Conservation (phyloP, 2,888 invertebrate species). For the Ametastegia equiseti region DNA sequence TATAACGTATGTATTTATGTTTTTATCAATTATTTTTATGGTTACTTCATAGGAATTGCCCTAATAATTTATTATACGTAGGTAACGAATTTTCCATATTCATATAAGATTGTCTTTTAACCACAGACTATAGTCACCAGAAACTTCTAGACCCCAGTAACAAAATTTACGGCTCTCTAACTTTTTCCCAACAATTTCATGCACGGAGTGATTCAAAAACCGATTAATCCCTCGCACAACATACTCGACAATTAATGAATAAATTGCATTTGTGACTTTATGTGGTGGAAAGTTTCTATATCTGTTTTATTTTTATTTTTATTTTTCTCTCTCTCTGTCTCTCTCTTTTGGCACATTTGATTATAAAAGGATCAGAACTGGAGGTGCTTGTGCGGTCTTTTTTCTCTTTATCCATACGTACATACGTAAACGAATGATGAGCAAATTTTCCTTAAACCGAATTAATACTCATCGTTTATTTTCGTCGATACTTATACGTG, state of each 20-base stretch:
- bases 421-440: background rate
- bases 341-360: slow-evolving; percentile 19
- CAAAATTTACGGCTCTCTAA: background rate
- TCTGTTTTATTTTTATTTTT: no score
- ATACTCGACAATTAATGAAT: background rate
- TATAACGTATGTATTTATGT: background rate
- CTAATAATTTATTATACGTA: slow-evolving; percentile 3
- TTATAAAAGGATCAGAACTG: background rate
- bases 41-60: slow-evolving; percentile 4
- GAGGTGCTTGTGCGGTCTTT: background rate
- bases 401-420: background rate
- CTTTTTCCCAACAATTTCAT: no score
- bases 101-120: slow-evolving; percentile 41
- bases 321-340: background rate
- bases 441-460: background rate
- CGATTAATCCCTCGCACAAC: background rate
- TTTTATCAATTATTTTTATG: background rate
- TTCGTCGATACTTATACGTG: background rate
- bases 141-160: background rate
- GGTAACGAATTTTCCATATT: slow-evolving; percentile 3
- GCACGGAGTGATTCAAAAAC: background rate
- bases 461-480: background rate
- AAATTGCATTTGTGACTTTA: background rate
- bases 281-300: no score
- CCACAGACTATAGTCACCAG: slow-evolving; percentile 32